These are phyloP conservation scores for Caerostris darwini DNA, from an alignment of 1,140 invertebrate species.

Conservation along the genomic window DNA sequence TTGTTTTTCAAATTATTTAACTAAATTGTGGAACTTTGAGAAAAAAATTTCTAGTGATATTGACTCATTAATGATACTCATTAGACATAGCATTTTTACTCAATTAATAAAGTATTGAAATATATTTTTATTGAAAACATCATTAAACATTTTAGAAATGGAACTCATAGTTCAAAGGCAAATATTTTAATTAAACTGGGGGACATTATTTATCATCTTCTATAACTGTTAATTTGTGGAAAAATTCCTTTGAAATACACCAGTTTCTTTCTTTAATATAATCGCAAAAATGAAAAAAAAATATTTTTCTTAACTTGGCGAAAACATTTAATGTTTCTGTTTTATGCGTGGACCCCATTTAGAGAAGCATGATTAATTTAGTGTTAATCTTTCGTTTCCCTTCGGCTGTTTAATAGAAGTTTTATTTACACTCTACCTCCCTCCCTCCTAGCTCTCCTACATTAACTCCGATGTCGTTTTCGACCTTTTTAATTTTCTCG, in stretches of 20 bases:
- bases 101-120: slow-evolving; percentile 1
- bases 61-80: neutral
- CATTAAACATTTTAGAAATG: too few species aligned
- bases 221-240: neutral
- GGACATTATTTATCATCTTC: slow-evolving; percentile 24
- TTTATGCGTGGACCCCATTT: neutral
- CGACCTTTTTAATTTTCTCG: slow-evolving; percentile 21
- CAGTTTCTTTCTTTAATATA: neutral
- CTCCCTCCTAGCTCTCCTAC: neutral
- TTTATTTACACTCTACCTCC: neutral
- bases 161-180: too few species aligned
- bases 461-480: slow-evolving; percentile 21
- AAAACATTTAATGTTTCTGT: neutral
- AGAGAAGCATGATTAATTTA: slow-evolving; percentile 65
- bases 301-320: neutral
- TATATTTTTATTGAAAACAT: too few species aligned
- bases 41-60: neutral
- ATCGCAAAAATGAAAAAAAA: neutral
- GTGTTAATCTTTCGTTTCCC: slow-evolving; percentile 64
- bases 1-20: neutral
- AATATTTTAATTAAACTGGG: neutral
- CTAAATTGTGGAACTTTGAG: neutral
- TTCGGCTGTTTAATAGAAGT: neutral
- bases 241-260: neutral
- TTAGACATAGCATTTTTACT: neutral